These are phyloP conservation scores for Ciconia stormi DNA, from an alignment of 2,113 vertebrate species.

Conservation along the genomic window DNA sequence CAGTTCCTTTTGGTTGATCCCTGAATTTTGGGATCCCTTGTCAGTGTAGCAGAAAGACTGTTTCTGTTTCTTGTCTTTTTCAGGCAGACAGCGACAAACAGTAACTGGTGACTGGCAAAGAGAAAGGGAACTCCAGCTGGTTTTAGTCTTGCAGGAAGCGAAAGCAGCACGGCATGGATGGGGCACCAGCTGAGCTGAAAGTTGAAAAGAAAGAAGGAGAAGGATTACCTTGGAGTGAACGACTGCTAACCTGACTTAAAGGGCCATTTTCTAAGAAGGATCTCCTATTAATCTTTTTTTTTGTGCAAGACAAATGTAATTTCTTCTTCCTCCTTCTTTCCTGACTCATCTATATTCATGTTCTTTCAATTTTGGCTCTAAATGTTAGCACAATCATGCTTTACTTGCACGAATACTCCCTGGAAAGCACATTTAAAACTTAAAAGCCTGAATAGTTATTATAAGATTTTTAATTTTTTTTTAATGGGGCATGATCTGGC, in stretches of 20 bases:
- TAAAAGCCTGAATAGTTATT: background rate
- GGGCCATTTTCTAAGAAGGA: background rate
- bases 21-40: background rate
- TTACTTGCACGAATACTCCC: background rate
- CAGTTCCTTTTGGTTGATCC: background rate
- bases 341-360: background rate
- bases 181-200: background rate
- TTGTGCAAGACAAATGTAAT: background rate
- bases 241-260: background rate
- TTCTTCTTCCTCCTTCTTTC: background rate
- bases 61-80: background rate
- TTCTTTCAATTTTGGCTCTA: background rate
- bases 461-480: background rate
- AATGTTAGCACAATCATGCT: background rate
- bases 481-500: background rate
- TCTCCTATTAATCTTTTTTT: background rate
- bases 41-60: background rate
- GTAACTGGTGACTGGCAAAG: background rate
- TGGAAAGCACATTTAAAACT: background rate
- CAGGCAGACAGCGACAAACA: background rate
- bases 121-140: background rate
- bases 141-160: background rate
- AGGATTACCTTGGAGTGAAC: background rate
- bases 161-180: background rate
- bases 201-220: background rate